Evolutionary conservation across 2,797 vertebrate genomes (phyloP), one percentile per base, ranked within the genome.

Genomic region (Tragelaphus oryx): DNA sequence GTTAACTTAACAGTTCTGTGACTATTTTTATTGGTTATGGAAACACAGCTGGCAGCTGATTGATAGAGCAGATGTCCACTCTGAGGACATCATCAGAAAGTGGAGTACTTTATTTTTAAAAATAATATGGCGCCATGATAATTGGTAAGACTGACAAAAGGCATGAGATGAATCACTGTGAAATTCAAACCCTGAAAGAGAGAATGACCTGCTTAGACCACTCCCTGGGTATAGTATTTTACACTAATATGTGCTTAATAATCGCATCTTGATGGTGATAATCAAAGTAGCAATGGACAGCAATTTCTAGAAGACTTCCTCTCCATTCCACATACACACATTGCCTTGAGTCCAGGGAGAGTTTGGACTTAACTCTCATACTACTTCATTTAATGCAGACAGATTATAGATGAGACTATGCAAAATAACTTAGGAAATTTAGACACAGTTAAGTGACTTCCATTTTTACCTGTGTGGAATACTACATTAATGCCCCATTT

Each of bases 381-480:
- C 52, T 60, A 24, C n/a, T 2, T 44, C 52, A 89, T 89, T 96
- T 95, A 78, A 92, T 55, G 59, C 52, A 87, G 54, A 86, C 75
- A 81, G 33, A 87, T 82, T 91, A 62, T 81, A 71, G 5, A 86
- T 94, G 4, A 74, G 60, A 18, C 3, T 22, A 37, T 60, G 71
- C 48, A 41, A 89, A 83, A 74, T 86, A 95, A 96, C 41, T 54
- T 92, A 76, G 87, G 85, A 96, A 62, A 92, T 96, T 95, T 68
- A 91, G 89, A 65, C 94, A 88, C 79, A 91, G 75, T 41, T 76
- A 84, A 74, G 0, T 65, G 62, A 4, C 50, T 95, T 96, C 78
- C 22, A 57, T 96, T 95, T 79, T 87, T 52, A 94, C 65, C 50
- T 93, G 48, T 24, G 4, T 46, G 41, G 4, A 68, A 57, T 14